These are phyloP conservation scores for Ailuropoda melanoleuca DNA, from an alignment of 2,113 vertebrate genomes.

Conservation along the genomic window DNA sequence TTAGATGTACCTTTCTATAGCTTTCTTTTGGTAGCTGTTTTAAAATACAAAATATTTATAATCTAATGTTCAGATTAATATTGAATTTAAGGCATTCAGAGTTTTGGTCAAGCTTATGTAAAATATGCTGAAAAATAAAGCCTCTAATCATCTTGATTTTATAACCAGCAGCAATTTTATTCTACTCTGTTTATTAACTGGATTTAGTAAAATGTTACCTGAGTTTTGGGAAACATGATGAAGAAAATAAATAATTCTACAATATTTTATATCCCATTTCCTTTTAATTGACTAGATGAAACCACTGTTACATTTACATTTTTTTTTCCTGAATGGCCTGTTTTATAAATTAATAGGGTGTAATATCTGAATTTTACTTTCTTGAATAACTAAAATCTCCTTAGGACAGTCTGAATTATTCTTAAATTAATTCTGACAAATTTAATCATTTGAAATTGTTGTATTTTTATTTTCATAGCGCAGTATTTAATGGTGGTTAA, in stretches of 20 bases:
- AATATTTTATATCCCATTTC: neutral
- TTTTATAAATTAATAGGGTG: neutral
- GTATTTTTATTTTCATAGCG: neutral
- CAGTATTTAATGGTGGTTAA: neutral
- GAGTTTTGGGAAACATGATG: neutral
- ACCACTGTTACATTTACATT: neutral
- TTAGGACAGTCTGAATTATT: neutral
- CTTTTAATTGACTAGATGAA: neutral
- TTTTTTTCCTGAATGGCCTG: neutral
- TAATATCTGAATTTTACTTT: neutral
- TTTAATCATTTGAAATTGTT: constrained; percentile 33
- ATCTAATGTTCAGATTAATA: constrained; percentile 5
- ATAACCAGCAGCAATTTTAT: neutral
- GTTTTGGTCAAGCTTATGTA: neutral
- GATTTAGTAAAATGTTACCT: neutral
- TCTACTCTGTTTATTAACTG: neutral
- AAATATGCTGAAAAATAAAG: neutral
- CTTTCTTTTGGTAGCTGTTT: neutral
- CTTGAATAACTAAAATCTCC: constrained; percentile 29
- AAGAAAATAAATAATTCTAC: constrained; percentile 39
- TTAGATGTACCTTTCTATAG: neutral
- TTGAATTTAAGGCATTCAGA: constrained; percentile 10
- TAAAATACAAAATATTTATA: neutral
- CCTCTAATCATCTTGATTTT: neutral
- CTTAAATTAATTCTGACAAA: neutral